Evolutionary conservation across 1,140 invertebrate genomes (phyloP).

Genomic region (Episyrphus balteatus): DNA sequence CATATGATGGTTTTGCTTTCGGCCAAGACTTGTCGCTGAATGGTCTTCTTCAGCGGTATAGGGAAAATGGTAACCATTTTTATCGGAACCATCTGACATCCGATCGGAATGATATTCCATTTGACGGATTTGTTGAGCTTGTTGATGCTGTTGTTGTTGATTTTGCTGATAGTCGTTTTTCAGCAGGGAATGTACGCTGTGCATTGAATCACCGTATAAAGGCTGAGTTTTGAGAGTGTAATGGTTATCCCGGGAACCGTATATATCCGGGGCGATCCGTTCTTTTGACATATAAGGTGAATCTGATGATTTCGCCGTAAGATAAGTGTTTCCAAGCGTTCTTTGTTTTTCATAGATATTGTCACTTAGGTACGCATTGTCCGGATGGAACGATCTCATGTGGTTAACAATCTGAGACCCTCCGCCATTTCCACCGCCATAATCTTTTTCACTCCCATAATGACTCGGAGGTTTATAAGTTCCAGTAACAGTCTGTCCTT

Average conservation of each 20-base stretch:
- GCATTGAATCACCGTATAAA: conserved; percentile 25
- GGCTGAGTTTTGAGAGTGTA: conserved; percentile 31
- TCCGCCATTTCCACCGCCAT: conserved; percentile 8
- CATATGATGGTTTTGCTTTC: conserved; percentile 9
- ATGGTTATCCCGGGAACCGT: conserved; percentile 30
- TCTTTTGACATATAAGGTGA: conserved; percentile 36
- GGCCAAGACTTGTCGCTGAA: conserved; percentile 30
- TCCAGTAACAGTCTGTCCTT: conserved; percentile 1
- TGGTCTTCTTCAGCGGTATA: conserved; percentile 53
- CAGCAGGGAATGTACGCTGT: conserved; percentile 40
- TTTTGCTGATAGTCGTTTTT: conserved; percentile 48
- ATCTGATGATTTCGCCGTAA: conserved; percentile 22
- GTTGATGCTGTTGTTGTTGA: conserved; percentile 44
- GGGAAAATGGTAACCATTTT: conserved; percentile 67
- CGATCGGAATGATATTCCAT: conserved; percentile 44
- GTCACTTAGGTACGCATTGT: conserved; percentile 29
- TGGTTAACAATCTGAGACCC: conserved; percentile 32
- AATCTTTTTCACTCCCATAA: conserved; percentile 34
- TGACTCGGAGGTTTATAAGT: conserved; percentile 33
- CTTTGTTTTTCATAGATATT: conserved; percentile 34
- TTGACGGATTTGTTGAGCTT: conserved; percentile 42
- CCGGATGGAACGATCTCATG: conserved; percentile 29
- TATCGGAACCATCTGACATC: conserved; percentile 59
- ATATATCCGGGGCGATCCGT: conserved; percentile 29
- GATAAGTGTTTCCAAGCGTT: conserved; percentile 14